Percentiles rank a stretch among this genome's conserved stretches.
Conservation (phyloP, 1,140 invertebrate genomes). For the Heliconius nattereri region DNA sequence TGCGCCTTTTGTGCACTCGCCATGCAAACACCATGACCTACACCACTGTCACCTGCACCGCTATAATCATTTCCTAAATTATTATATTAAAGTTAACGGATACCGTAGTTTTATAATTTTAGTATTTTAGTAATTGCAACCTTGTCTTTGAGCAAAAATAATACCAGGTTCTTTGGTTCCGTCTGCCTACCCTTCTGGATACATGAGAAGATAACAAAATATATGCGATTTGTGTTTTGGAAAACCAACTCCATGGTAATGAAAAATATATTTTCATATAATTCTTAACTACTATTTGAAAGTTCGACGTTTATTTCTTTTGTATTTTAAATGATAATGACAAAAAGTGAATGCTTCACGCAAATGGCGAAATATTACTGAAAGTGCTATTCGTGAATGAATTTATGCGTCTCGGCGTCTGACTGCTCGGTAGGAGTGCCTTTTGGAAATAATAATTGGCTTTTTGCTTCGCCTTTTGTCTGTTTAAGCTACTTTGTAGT, state of each 20-base stretch:
- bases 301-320: not conserved
- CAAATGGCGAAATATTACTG: conserved; percentile 3
- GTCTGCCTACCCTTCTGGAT: no score
- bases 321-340: not conserved
- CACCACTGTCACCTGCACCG: not conserved
- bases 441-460: conserved; percentile 4
- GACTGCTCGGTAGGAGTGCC: not conserved
- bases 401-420: conserved; percentile 7
- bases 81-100: no score
- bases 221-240: no score
- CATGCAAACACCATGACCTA: conserved; percentile 26
- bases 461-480: not conserved
- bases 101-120: no score
- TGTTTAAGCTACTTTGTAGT: not conserved
- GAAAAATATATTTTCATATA: no score
- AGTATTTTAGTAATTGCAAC: no score
- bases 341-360: not conserved
- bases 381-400: not conserved
- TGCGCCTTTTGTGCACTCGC: conserved; percentile 24
- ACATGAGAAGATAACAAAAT: no score
- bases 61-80: not conserved
- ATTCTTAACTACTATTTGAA: no score
- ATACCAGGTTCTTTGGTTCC: no score
- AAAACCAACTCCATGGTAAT: no score
- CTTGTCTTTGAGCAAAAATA: no score